Conservation (phyloP, 1,140 invertebrate genomes). For the Eueides isabella region DNA sequence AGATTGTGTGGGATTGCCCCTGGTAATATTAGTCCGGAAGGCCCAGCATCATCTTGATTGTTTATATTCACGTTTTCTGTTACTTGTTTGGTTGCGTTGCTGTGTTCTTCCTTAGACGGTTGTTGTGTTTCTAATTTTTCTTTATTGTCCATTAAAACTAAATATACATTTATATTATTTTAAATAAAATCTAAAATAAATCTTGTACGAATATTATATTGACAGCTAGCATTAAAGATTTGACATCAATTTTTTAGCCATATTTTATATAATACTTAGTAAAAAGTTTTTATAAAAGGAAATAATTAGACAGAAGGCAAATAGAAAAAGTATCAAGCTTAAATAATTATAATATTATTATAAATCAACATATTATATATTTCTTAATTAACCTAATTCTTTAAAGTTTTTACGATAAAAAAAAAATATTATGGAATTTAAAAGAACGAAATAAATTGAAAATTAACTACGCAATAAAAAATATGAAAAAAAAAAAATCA, state of each 20-base stretch:
- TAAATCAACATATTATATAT: too few species aligned
- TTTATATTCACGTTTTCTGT: conserved; percentile 35
- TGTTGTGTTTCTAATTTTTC: conserved; percentile 44
- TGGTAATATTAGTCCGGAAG: conserved; percentile 58
- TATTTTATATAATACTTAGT: background rate
- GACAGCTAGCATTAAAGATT: conserved; percentile 48
- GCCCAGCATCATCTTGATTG: conserved; percentile 61
- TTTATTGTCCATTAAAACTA: conserved; percentile 61
- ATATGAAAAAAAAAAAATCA: conserved; percentile 22
- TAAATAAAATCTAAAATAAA: conserved; percentile 60
- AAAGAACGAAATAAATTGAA: conserved; percentile 1
- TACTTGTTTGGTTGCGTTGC: conserved; percentile 40
- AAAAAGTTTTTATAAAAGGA: conserved; percentile 1
- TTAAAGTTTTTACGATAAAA: too few species aligned
- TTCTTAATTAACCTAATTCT: too few species aligned
- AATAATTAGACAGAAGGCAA: background rate
- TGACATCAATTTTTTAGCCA: conserved; percentile 22
- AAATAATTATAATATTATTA: background rate
- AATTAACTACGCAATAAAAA: background rate
- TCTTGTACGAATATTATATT: conserved; percentile 53
- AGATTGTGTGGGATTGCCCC: conserved; percentile 51
- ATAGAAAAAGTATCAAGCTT: background rate
- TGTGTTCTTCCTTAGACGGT: conserved; percentile 42
- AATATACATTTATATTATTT: conserved; percentile 50
- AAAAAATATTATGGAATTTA: background rate